These are phyloP conservation scores for Drosophila algonquin DNA, from an alignment of 2,888 invertebrate species.

Conservation along the genomic window DNA sequence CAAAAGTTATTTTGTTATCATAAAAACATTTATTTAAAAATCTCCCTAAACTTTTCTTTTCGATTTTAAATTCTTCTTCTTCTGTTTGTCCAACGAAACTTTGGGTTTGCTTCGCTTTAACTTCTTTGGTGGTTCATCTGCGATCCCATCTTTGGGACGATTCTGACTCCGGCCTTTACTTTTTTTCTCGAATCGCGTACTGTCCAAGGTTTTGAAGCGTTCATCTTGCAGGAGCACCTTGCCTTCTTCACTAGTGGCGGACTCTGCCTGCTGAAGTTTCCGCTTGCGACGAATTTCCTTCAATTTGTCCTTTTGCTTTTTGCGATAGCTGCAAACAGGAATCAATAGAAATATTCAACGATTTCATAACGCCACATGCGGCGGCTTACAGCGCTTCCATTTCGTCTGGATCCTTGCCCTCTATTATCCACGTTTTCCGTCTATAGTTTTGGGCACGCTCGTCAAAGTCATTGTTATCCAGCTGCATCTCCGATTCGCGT, in stretches of 20 bases:
- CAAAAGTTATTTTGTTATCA: slow-evolving; percentile 62
- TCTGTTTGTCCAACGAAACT: neutral
- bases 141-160: slow-evolving; percentile 1
- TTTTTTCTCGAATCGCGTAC: slow-evolving; percentile 74
- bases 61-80: slow-evolving; percentile 31
- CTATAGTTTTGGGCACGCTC: slow-evolving; percentile 94
- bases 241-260: slow-evolving; percentile 48
- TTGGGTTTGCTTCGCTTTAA: slow-evolving; percentile 5
- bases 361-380: too few relatives aligned
- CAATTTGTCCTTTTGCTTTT: slow-evolving; percentile 81
- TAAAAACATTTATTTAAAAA: slow-evolving; percentile 43
- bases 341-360: neutral
- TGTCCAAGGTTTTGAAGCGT: slow-evolving; percentile 80
- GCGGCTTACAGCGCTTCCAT: slow-evolving; percentile 87
- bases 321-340: slow-evolving; percentile 69
- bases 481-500: slow-evolving; percentile 95
- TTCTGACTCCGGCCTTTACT: slow-evolving; percentile 40
- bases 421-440: slow-evolving; percentile 93
- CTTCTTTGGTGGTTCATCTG: slow-evolving; percentile 17
- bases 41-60: slow-evolving; percentile 32
- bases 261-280: slow-evolving; percentile 66
- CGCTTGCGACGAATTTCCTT: slow-evolving; percentile 78
- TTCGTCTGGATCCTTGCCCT: slow-evolving; percentile 92
- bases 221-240: slow-evolving; percentile 76
- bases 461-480: slow-evolving; percentile 96